Conservation (phyloP, 2,888 invertebrate species). For the Lycocerus yunnanus region DNA sequence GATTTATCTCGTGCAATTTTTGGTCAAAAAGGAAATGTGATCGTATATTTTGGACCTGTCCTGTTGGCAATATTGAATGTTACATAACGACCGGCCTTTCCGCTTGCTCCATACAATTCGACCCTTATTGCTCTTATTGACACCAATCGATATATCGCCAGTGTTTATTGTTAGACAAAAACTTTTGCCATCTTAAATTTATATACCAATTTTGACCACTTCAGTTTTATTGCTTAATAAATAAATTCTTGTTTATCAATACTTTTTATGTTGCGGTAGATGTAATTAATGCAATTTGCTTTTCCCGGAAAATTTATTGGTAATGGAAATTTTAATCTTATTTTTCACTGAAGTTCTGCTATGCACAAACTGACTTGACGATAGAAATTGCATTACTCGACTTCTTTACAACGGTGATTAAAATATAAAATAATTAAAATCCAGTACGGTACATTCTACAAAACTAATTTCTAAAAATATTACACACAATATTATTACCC, state of each 20-base stretch:
- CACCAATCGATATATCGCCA: slow-evolving; percentile 25
- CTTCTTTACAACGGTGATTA: no score
- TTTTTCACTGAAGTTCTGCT: no score
- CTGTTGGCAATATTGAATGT: slow-evolving; percentile 29
- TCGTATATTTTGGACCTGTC: slow-evolving; percentile 27
- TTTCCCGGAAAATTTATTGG: background rate
- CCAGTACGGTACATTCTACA: no score
- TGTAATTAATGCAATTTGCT: background rate
- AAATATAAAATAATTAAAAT: no score
- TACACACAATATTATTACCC: no score
- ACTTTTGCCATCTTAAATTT: background rate
- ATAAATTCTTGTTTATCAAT: background rate
- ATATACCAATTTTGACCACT: background rate
- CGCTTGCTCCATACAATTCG: slow-evolving; percentile 29
- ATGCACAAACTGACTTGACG: no score
- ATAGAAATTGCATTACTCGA: no score
- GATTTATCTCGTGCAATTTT: slow-evolving; percentile 25
- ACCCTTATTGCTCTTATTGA: slow-evolving; percentile 34
- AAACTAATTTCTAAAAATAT: no score
- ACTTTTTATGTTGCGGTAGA: background rate
- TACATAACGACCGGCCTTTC: slow-evolving; percentile 28
- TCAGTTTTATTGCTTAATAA: background rate
- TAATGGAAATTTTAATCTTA: no score
- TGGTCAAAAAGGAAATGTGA: slow-evolving; percentile 23
- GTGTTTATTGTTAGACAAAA: slow-evolving; percentile 1